phyloP scores from a whole-genome alignment of 2,113 vertebrate species.

The Notothenia coriiceps region DNA sequence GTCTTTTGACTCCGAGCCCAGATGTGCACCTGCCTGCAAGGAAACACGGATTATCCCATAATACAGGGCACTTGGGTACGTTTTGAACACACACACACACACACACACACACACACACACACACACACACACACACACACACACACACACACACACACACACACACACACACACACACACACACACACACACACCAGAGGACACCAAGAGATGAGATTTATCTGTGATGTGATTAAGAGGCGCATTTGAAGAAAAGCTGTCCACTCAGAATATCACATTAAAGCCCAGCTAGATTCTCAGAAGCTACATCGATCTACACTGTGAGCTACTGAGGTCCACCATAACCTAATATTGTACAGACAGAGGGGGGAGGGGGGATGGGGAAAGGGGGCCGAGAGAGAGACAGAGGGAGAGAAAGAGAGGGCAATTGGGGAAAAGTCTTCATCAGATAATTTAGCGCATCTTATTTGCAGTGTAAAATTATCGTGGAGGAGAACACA shows the following conservation, averaged over 20 bases:
- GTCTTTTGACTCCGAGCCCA: slow-evolving; percentile 28
- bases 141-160: slow-evolving; percentile 1
- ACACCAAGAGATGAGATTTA: slow-evolving; percentile 69
- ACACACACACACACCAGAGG: slow-evolving; percentile 14
- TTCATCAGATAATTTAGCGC: slow-evolving; percentile 25
- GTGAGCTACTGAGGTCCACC: slow-evolving; percentile 69
- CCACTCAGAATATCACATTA: slow-evolving; percentile 84
- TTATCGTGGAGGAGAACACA: background rate
- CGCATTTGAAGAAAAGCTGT: slow-evolving; percentile 82
- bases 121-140: slow-evolving; percentile 9
- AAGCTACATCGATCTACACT: slow-evolving; percentile 79
- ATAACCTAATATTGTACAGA: slow-evolving; percentile 75
- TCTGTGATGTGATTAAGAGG: slow-evolving; percentile 84
- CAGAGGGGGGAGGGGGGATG: slow-evolving; percentile 1
- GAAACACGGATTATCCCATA: slow-evolving; percentile 4
- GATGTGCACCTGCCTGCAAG: slow-evolving; percentile 20
- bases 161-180: slow-evolving; percentile 36
- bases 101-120: background rate
- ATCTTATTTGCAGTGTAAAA: slow-evolving; percentile 19
- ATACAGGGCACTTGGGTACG: too few species aligned
- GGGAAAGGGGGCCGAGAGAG: slow-evolving; percentile 7
- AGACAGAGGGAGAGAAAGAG: background rate
- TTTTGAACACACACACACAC: slow-evolving; percentile 2
- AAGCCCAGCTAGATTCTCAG: slow-evolving; percentile 71
- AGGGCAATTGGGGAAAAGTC: background rate